These are phyloP conservation scores for Rhabdornis inornatus DNA, from an alignment of 2,113 vertebrate species.

Conservation along the genomic window DNA sequence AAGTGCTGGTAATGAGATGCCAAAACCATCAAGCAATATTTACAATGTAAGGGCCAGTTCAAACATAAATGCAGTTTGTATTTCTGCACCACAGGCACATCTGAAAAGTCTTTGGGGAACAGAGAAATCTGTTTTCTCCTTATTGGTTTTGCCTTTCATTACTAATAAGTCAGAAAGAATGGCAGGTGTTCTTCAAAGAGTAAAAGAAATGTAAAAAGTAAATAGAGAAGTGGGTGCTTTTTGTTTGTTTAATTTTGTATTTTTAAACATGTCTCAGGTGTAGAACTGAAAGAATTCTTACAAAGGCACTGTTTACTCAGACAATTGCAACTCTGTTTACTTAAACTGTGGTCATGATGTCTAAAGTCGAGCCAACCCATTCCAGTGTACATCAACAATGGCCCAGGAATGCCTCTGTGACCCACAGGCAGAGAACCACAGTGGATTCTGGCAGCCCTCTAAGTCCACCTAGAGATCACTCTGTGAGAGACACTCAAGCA, in stretches of 20 bases:
- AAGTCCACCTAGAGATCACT: neutral
- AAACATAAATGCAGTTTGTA: conserved; percentile 4
- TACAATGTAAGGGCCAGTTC: neutral
- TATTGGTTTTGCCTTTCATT: neutral
- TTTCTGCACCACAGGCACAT: neutral
- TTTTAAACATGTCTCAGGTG: neutral
- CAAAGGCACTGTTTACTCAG: neutral
- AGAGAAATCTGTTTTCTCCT: conserved; percentile 2
- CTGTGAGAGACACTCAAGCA: neutral
- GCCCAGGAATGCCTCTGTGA: neutral
- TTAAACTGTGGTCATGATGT: neutral
- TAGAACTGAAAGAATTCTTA: neutral
- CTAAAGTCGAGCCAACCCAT: neutral
- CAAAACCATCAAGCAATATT: conserved; percentile 37
- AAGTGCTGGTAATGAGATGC: conserved; percentile 2
- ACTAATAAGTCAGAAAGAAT: neutral
- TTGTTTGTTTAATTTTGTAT: neutral
- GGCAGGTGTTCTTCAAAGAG: neutral
- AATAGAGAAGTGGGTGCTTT: neutral
- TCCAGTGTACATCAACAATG: neutral
- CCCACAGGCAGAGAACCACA: neutral
- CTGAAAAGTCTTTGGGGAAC: neutral
- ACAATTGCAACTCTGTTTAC: neutral
- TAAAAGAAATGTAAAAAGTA: neutral
- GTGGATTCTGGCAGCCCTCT: neutral